Percentiles rank a stretch among this genome's conserved stretches.
phyloP scores from a whole-genome alignment of 2,888 invertebrate genomes.

The Habroteleia sp. region DNA sequence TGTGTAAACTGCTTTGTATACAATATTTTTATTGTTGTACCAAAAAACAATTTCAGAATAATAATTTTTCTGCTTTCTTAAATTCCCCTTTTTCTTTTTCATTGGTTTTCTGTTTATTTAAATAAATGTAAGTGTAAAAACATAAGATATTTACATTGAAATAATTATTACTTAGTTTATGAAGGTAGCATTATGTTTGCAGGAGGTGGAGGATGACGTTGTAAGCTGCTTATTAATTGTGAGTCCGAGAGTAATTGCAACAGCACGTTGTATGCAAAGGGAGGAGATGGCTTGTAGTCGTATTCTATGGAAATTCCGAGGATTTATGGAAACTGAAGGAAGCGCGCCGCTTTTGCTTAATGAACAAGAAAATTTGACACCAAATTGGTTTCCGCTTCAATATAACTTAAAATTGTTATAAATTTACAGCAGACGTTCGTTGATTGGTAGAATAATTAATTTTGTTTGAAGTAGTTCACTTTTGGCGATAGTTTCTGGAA shows the following conservation, averaged over 20 bases:
- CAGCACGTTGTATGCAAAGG: constrained; percentile 51
- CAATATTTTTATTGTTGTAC: no score
- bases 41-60: no score
- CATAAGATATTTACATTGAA: constrained; percentile 60
- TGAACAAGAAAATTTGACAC: constrained; percentile 49
- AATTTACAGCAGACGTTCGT: constrained; percentile 1
- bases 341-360: constrained; percentile 25
- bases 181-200: constrained; percentile 54
- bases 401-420: constrained; percentile 27
- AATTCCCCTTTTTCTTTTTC: neutral
- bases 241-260: constrained; percentile 65
- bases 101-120: constrained; percentile 2
- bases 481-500: neutral
- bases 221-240: constrained; percentile 68
- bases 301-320: constrained; percentile 55
- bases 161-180: constrained; percentile 64
- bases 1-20: no score
- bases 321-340: constrained; percentile 54
- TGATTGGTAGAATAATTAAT: constrained; percentile 18
- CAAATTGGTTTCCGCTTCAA: constrained; percentile 19
- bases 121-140: constrained; percentile 32
- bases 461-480: neutral
- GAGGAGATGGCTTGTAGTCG: constrained; percentile 42
- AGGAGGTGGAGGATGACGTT: constrained; percentile 60
- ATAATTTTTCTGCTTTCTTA: no score